Conservation (phyloP, 1,140 invertebrate species). For the Neodiprion lecontei region DNA sequence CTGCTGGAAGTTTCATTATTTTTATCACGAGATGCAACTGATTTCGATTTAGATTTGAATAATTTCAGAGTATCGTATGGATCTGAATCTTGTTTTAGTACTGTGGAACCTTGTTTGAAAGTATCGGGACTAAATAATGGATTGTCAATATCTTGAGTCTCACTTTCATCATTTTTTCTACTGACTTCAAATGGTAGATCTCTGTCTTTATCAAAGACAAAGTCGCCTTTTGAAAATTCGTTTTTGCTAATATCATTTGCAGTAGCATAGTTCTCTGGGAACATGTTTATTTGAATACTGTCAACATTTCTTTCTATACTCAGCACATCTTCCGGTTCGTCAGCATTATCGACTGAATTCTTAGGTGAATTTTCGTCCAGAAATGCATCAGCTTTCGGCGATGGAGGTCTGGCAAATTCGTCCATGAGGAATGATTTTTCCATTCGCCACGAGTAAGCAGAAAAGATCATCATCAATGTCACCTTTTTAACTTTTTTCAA, state of each 20-base stretch:
- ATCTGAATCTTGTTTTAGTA: constrained; percentile 41
- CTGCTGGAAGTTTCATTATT: constrained; percentile 43
- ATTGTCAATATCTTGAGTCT: constrained; percentile 22
- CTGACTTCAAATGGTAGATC: constrained; percentile 12
- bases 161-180: constrained; percentile 18
- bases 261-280: neutral
- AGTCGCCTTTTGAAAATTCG: neutral
- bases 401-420: constrained; percentile 74
- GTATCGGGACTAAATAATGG: constrained; percentile 28
- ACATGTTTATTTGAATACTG: neutral
- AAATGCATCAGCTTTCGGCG: constrained; percentile 57
- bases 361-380: constrained; percentile 52
- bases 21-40: constrained; percentile 48
- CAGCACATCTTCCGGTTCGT: neutral
- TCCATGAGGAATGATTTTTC: constrained; percentile 92
- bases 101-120: constrained; percentile 45
- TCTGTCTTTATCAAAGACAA: neutral
- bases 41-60: constrained; percentile 46
- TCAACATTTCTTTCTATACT: neutral
- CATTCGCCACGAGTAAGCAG: constrained; percentile 89
- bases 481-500: constrained; percentile 85
- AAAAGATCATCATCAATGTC: constrained; percentile 81
- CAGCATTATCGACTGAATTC: constrained; percentile 32
- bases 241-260: neutral
- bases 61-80: constrained; percentile 57